A percentile compares a stretch with the other conserved stretches of the same genome.
Conservation (phyloP, 2,888 invertebrate genomes). For the Ethmia dodecea region DNA sequence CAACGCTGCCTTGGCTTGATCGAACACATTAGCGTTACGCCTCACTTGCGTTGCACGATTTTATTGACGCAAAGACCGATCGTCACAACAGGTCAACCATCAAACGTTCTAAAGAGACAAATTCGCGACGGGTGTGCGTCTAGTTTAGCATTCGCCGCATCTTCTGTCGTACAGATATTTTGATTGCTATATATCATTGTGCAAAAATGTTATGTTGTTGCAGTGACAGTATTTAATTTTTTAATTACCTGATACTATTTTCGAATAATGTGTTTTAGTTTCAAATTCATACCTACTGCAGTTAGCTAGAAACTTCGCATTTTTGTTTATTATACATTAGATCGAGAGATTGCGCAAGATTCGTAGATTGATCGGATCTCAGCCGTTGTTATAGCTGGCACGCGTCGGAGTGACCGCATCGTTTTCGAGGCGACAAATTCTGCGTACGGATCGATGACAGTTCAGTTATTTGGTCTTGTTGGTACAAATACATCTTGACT, state of each 20-base stretch:
- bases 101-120: slow-evolving; percentile 30
- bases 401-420: slow-evolving; percentile 33
- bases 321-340: slow-evolving; percentile 37
- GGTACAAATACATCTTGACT: too few relatives aligned
- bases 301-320: too few relatives aligned
- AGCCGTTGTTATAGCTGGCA: slow-evolving; percentile 54
- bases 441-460: slow-evolving; percentile 23
- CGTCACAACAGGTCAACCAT: slow-evolving; percentile 19
- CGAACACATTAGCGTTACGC: slow-evolving; percentile 1
- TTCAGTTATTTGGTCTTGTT: neutral
- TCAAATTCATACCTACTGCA: too few relatives aligned
- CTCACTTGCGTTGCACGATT: slow-evolving; percentile 3
- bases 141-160: too few relatives aligned
- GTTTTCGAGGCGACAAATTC: slow-evolving; percentile 47
- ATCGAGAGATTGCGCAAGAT: slow-evolving; percentile 51
- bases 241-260: too few relatives aligned
- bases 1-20: slow-evolving; percentile 7
- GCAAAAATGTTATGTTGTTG: too few relatives aligned
- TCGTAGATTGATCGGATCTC: slow-evolving; percentile 56
- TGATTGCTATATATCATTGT: too few relatives aligned
- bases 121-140: slow-evolving; percentile 34
- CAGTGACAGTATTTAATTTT: too few relatives aligned
- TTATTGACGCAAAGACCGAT: slow-evolving; percentile 26
- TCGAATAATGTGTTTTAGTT: too few relatives aligned
- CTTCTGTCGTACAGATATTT: too few relatives aligned